phyloP scores from a whole-genome alignment of 2,888 invertebrate genomes.

The Harpalus rubripes region DNA sequence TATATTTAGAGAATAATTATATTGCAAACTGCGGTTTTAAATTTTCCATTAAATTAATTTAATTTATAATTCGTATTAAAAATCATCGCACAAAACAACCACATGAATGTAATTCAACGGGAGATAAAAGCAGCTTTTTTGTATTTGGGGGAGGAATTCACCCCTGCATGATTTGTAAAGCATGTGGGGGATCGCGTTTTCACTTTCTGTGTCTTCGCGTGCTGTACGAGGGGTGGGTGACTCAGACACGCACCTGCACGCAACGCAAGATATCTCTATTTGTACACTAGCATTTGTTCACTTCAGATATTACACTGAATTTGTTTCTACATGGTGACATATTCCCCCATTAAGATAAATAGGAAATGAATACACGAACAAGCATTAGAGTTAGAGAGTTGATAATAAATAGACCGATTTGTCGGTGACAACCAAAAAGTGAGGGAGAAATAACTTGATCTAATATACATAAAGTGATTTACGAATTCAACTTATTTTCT shows the following conservation, averaged over 20 bases:
- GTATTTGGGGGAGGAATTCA: not conserved
- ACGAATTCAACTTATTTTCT: not conserved
- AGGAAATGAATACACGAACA: slow-evolving; percentile 5
- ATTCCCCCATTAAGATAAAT: not conserved
- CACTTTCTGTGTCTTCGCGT: slow-evolving; percentile 36
- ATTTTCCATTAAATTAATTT: slow-evolving; percentile 10
- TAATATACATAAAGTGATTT: slow-evolving; percentile 4
- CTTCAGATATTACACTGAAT: not conserved
- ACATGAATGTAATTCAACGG: slow-evolving; percentile 17
- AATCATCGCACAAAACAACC: not conserved
- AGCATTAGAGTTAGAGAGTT: not conserved
- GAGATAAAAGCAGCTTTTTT: not conserved
- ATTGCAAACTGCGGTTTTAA: slow-evolving; percentile 14
- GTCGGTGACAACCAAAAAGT: not conserved
- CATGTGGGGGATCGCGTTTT: slow-evolving; percentile 33
- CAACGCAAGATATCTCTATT: slow-evolving; percentile 62
- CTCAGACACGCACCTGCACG: slow-evolving; percentile 48
- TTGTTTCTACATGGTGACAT: not conserved
- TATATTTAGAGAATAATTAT: not conserved
- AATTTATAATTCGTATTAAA: slow-evolving; percentile 11
- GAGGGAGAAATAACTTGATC: not conserved
- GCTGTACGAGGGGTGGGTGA: slow-evolving; percentile 11
- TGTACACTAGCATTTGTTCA: slow-evolving; percentile 26
- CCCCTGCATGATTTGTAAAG: slow-evolving; percentile 36
- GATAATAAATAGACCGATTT: slow-evolving; percentile 2